A percentile compares a stretch with the other conserved stretches of the same genome.
Evolutionary conservation across 30 jellyfish, hydroid and myxozoan species (phyloP).

Genomic region (Turritopsis dohrnii): DNA sequence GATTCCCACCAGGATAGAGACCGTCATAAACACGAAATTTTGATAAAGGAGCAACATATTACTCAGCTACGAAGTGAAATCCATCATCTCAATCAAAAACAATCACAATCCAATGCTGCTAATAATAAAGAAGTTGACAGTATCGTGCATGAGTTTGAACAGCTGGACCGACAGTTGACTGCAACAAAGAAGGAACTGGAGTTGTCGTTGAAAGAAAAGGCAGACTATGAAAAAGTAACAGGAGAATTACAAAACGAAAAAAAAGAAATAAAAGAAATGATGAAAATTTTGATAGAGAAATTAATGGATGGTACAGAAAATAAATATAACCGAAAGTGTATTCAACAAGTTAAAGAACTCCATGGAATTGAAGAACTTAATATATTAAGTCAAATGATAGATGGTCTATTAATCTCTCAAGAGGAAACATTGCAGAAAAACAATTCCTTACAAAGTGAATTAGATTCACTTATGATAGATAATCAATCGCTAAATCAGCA

Average conservation of each 20-base stretch:
- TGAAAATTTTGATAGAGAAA: neutral
- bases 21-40: conserved; percentile 32
- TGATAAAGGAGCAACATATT: conserved; percentile 20
- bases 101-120: conserved; percentile 16
- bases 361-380: neutral
- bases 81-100: conserved; percentile 1
- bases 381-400: conserved; percentile 3
- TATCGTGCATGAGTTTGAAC: neutral
- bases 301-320: neutral
- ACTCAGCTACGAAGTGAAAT: conserved; percentile 19
- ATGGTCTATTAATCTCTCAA: neutral
- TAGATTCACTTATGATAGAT: neutral
- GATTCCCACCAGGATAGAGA: neutral
- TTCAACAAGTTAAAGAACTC: neutral
- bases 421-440: conserved; percentile 11
- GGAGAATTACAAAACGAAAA: conserved; percentile 1
- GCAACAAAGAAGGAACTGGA: conserved; percentile 19
- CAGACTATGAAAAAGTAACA: neutral
- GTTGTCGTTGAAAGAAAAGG: conserved; percentile 32
- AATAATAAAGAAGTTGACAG: conserved; percentile 35
- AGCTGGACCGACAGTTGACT: conserved; percentile 20
- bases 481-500: neutral
- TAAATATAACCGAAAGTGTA: no score
- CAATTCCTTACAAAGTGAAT: neutral
- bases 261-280: neutral